phyloP scores from a whole-genome alignment of 2,797 vertebrate species.

The Ctenopoma kingsleyae region DNA sequence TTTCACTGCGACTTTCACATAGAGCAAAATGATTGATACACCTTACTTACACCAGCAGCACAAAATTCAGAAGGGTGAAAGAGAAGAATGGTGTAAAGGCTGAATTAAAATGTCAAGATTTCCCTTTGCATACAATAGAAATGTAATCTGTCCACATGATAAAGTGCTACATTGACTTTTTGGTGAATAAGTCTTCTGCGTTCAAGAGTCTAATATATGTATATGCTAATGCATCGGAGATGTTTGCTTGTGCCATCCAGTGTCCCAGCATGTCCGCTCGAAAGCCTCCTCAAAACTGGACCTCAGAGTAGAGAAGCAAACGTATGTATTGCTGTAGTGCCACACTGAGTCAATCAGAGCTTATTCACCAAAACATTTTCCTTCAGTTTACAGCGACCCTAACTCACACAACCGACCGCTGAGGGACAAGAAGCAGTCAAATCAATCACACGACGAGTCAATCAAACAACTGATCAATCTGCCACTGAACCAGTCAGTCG shows the following conservation, averaged over 20 bases:
- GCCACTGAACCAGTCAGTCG: conserved; percentile 20
- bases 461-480: conserved; percentile 36
- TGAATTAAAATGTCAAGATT: conserved; percentile 54
- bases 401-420: conserved; percentile 35
- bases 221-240: conserved; percentile 23
- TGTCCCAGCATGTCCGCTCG: conserved; percentile 26
- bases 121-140: conserved; percentile 38
- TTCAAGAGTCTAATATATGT: conserved; percentile 9
- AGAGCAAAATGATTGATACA: neutral
- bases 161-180: conserved; percentile 41
- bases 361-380: conserved; percentile 46
- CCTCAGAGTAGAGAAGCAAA: neutral
- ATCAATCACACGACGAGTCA: conserved; percentile 44
- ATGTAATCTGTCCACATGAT: conserved; percentile 31
- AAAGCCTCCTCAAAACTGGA: conserved; percentile 16
- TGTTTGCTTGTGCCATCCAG: conserved; percentile 28
- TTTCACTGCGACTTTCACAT: neutral
- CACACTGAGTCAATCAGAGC: conserved; percentile 30
- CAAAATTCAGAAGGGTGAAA: neutral
- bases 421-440: conserved; percentile 60
- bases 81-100: neutral
- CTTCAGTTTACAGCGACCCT: conserved; percentile 29
- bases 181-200: conserved; percentile 52
- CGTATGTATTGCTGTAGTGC: conserved; percentile 1
- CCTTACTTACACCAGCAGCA: neutral